Evolutionary conservation across 2,888 invertebrate genomes (phyloP).

Genomic region (Pantelozetes paolii): DNA sequence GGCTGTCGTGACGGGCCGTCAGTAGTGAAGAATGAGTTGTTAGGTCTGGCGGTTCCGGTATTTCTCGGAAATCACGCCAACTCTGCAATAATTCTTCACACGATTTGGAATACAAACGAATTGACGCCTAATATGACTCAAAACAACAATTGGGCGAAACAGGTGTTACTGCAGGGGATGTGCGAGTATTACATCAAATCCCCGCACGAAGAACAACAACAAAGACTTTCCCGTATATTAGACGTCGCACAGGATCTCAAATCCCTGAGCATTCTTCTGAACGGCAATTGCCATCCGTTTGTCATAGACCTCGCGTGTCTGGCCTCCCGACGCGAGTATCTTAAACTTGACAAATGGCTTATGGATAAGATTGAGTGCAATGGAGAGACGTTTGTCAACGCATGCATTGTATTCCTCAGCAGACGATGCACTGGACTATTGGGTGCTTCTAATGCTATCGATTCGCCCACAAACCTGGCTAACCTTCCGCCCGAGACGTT

Average conservation of each 20-base stretch:
- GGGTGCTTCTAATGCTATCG: conserved; percentile 70
- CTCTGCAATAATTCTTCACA: conserved; percentile 89
- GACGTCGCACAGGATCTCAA: conserved; percentile 90
- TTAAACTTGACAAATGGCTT: conserved; percentile 97
- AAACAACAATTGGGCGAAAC: conserved; percentile 39
- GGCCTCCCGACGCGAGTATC: conserved; percentile 90
- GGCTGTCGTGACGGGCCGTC: conserved; percentile 36
- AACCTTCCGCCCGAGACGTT: conserved; percentile 88
- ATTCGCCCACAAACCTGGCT: background rate
- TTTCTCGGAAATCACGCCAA: conserved; percentile 95
- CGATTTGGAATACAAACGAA: conserved; percentile 67
- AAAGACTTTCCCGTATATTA: conserved; percentile 83
- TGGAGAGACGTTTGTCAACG: conserved; percentile 60
- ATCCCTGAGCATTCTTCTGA: conserved; percentile 82
- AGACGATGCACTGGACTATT: conserved; percentile 82
- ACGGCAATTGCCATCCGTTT: conserved; percentile 87
- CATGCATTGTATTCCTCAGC: conserved; percentile 55
- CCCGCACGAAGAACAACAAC: conserved; percentile 74
- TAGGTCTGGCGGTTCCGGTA: conserved; percentile 81
- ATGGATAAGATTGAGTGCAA: conserved; percentile 94
- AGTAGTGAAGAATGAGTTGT: conserved; percentile 65
- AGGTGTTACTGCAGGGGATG: conserved; percentile 81
- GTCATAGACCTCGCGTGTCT: conserved; percentile 96
- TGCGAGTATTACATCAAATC: conserved; percentile 83
- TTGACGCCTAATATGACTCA: background rate